These are phyloP conservation scores for Trochalopteron elliotii DNA, from an alignment of 2,113 vertebrate species.

Conservation along the genomic window DNA sequence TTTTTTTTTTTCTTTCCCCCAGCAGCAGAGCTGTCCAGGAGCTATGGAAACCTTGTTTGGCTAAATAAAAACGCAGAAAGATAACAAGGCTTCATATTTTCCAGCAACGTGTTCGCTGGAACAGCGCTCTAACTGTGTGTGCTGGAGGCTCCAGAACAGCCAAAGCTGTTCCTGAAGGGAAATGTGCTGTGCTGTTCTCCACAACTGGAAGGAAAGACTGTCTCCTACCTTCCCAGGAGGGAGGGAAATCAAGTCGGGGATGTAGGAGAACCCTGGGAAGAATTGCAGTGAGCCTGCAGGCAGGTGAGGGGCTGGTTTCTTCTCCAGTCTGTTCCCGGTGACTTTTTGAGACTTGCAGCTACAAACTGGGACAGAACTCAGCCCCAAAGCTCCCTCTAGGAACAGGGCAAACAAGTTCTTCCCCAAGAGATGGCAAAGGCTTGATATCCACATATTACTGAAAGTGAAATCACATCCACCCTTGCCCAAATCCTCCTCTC, in stretches of 20 bases:
- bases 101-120: background rate
- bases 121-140: background rate
- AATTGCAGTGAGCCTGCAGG: background rate
- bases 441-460: fast-evolving
- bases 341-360: background rate
- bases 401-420: background rate
- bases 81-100: constrained; percentile 36
- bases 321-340: background rate
- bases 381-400: background rate
- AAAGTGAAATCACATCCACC: background rate
- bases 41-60: constrained; percentile 38
- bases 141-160: background rate
- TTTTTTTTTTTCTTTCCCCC: background rate
- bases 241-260: background rate
- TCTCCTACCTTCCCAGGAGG: background rate
- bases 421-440: background rate
- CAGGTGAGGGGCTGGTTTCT: background rate
- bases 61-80: background rate
- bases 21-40: background rate
- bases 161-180: background rate
- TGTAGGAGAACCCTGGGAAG: background rate
- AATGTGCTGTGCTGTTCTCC: background rate
- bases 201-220: background rate
- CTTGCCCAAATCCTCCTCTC: background rate
- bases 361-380: background rate